Percentiles rank a stretch among this genome's conserved stretches.
These are phyloP conservation scores for Genyomyrus donnyi DNA, from an alignment of 2,113 vertebrate genomes.

Conservation along the genomic window DNA sequence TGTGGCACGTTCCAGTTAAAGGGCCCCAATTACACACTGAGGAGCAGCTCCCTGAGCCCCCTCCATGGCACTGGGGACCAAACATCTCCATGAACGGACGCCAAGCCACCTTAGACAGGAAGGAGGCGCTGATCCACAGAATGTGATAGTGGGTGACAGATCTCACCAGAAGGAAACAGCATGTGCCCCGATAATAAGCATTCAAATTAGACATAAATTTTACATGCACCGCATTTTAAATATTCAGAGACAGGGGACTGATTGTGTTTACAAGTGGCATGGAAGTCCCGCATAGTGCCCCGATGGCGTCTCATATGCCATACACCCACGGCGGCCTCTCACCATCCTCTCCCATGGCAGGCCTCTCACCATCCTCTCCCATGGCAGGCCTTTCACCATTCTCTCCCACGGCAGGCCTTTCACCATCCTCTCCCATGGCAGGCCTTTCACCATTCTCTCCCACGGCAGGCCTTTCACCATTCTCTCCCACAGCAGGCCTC, in stretches of 20 bases:
- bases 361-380: no score
- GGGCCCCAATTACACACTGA: not conserved
- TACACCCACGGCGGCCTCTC: not conserved
- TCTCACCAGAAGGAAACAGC: slow-evolving; percentile 85
- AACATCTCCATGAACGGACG: slow-evolving; percentile 62
- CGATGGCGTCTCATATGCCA: slow-evolving; percentile 27
- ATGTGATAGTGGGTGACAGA: slow-evolving; percentile 65
- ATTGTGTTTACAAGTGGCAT: slow-evolving; percentile 89
- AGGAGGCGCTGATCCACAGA: not conserved
- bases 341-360: not conserved
- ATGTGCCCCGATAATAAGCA: slow-evolving; percentile 92
- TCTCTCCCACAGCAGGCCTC: no score
- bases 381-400: no score
- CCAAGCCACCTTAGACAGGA: slow-evolving; percentile 35
- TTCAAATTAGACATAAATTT: slow-evolving; percentile 99
- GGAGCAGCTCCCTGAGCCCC: not conserved
- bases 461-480: no score
- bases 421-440: not conserved
- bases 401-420: no score
- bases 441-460: no score
- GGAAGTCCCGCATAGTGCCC: slow-evolving; percentile 77
- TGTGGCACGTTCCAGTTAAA: not conserved
- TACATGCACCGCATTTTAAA: slow-evolving; percentile 97
- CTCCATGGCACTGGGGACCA: slow-evolving; percentile 46
- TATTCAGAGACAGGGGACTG: slow-evolving; percentile 93